Evolutionary conservation across 2,888 invertebrate genomes (phyloP).

Genomic region (Metallyticus violacea): DNA sequence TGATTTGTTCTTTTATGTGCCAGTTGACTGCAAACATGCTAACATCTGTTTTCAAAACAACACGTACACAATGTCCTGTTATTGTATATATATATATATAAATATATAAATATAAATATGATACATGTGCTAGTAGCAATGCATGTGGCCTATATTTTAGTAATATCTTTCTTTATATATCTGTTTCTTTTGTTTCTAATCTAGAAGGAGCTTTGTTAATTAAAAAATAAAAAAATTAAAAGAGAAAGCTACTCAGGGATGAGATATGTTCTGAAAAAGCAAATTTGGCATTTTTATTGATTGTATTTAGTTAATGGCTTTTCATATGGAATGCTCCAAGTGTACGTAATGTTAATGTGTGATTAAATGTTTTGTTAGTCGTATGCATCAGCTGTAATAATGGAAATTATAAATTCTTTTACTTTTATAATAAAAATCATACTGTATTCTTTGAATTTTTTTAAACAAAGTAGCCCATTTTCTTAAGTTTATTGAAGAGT

Average conservation of each 20-base stretch:
- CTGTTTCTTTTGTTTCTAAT: no score
- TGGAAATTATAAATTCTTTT: conserved; percentile 27
- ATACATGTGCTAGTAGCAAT: not conserved
- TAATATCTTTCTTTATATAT: no score
- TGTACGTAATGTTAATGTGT: conserved; percentile 11
- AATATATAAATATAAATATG: not conserved
- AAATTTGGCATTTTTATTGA: no score
- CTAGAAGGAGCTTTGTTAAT: not conserved
- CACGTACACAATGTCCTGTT: not conserved
- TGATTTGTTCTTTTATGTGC: conserved; percentile 19
- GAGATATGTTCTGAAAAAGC: no score
- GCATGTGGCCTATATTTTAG: not conserved
- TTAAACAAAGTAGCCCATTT: not conserved
- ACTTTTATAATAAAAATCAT: conserved; percentile 30
- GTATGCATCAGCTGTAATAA: conserved; percentile 16
- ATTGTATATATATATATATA: not conserved
- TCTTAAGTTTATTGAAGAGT: not conserved
- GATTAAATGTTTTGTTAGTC: conserved; percentile 7
- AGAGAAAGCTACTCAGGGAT: no score
- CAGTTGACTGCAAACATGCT: conserved; percentile 1
- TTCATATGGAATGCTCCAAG: not conserved
- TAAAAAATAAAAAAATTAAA: no score
- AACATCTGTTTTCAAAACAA: not conserved
- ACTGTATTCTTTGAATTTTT: not conserved
- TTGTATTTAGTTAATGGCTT: not conserved